Percentiles rank a stretch among this genome's conserved stretches.
These are phyloP conservation scores for Murina feae DNA, from an alignment of 2,113 vertebrate species.

Conservation along the genomic window DNA sequence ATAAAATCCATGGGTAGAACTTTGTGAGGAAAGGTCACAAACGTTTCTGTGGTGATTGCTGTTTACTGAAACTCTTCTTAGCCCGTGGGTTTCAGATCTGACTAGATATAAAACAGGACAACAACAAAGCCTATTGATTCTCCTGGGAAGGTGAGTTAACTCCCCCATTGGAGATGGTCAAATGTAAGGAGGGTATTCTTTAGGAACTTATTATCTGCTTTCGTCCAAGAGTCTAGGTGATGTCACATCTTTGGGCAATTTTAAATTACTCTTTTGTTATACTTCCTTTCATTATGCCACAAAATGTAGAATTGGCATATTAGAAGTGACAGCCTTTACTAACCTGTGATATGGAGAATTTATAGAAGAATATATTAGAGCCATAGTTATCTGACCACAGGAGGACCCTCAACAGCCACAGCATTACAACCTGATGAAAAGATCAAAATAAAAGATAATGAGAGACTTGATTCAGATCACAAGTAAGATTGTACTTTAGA, in stretches of 20 bases:
- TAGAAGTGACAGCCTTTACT: constrained; percentile 18
- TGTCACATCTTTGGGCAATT: neutral
- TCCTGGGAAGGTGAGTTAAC: neutral
- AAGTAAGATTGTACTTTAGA: neutral
- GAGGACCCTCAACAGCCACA: neutral
- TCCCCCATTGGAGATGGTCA: neutral
- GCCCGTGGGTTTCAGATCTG: accelerated
- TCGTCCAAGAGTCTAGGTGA: neutral
- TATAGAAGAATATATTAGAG: neutral
- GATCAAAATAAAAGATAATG: neutral
- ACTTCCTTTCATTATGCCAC: neutral
- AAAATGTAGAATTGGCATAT: neutral
- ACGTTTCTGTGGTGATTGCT: neutral
- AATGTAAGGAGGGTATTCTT: neutral
- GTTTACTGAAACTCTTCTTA: neutral
- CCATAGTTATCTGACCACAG: neutral
- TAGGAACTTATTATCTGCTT: neutral
- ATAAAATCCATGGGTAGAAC: neutral
- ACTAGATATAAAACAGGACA: neutral
- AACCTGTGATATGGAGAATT: neutral
- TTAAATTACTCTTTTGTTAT: neutral
- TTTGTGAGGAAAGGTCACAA: accelerated
- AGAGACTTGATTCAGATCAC: neutral
- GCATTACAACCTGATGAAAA: neutral
- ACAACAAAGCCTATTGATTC: neutral